Conservation (phyloP, 1,140 invertebrate genomes). For the Apis laboriosa region DNA sequence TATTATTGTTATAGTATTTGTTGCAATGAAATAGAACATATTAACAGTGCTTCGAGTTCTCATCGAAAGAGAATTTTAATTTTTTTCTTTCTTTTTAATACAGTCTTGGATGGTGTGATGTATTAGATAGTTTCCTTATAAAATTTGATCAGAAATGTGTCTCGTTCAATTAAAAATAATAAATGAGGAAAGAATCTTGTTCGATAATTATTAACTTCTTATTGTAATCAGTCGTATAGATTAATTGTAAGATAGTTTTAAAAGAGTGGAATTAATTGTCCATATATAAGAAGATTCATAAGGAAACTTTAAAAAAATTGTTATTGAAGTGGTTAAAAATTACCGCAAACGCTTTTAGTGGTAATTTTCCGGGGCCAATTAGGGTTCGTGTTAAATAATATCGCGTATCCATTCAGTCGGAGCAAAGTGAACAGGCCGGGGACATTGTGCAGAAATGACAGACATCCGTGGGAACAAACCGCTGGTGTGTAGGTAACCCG, state of each 20-base stretch:
- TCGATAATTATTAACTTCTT: too few relatives aligned
- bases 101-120: too few relatives aligned
- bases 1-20: too few relatives aligned
- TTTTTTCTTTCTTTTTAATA: too few relatives aligned
- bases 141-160: too few relatives aligned
- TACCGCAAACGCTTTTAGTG: not conserved
- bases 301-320: not conserved
- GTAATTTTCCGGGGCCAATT: slow-evolving; percentile 1
- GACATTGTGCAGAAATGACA: not conserved
- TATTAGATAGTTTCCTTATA: too few relatives aligned
- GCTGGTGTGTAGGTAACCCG: not conserved
- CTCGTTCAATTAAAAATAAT: too few relatives aligned
- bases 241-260: not conserved
- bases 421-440: slow-evolving; percentile 1
- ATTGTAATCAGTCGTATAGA: too few relatives aligned
- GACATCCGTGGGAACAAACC: not conserved
- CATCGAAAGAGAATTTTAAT: too few relatives aligned
- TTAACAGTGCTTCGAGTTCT: too few relatives aligned
- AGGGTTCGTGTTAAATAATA: not conserved
- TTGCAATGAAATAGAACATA: too few relatives aligned
- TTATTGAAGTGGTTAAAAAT: not conserved
- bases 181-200: too few relatives aligned
- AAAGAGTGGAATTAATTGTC: not conserved
- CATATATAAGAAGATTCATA: not conserved
- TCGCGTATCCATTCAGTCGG: not conserved